Conservation (phyloP, 1,140 invertebrate species). For the Drosophila subobscura region DNA sequence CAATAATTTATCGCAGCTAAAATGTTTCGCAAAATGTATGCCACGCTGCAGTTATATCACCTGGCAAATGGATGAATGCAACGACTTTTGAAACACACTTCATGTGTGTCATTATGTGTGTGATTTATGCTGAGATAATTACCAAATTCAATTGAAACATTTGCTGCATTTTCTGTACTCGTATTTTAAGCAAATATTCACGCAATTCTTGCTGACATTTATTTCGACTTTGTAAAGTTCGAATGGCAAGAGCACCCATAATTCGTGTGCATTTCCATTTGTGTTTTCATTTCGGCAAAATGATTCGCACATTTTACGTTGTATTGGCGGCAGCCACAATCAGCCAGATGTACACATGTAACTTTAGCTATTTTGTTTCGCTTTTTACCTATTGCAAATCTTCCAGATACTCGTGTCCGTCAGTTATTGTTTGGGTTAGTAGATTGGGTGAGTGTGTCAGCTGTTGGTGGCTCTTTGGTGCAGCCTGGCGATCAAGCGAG, state of each 20-base stretch:
- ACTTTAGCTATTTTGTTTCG: constrained; percentile 25
- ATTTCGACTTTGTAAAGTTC: too few species aligned
- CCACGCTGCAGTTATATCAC: too few species aligned
- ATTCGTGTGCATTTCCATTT: neutral
- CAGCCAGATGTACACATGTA: constrained; percentile 19
- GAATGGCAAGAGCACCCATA: neutral
- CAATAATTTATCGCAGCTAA: constrained; percentile 3
- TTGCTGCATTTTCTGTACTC: too few species aligned
- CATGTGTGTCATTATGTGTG: neutral
- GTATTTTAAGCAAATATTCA: too few species aligned
- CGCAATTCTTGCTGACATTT: too few species aligned
- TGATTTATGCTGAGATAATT: neutral
- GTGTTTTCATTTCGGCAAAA: constrained; percentile 16
- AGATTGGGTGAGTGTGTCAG: constrained; percentile 37
- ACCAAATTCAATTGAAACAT: too few species aligned
- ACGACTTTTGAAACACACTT: too few species aligned
- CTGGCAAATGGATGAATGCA: too few species aligned
- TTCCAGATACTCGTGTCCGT: constrained; percentile 10
- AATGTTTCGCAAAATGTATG: too few species aligned
- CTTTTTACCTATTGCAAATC: constrained; percentile 45
- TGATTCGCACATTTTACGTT: constrained; percentile 35
- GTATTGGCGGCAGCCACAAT: constrained; percentile 16
- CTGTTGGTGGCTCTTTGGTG: neutral
- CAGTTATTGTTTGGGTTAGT: constrained; percentile 7
- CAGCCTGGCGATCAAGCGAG: constrained; percentile 17